Evolutionary conservation across 2,113 vertebrate species (phyloP), one percentile per base, ranked within the genome.

Genomic region (Lepus europaeus): DNA sequence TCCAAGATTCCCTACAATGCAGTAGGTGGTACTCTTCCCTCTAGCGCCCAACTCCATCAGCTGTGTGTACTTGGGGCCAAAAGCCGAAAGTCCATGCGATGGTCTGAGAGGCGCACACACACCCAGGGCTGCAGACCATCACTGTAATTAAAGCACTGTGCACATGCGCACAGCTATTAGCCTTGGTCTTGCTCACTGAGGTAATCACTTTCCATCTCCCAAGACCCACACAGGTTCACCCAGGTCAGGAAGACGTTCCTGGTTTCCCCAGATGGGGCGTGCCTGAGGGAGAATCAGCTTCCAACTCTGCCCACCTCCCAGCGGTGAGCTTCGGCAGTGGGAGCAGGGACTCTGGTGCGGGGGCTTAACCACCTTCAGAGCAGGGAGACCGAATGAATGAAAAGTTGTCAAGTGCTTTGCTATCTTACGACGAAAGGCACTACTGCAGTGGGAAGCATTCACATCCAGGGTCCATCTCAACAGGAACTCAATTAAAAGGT

Each of bases 401-500:
- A 78, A 10, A 77, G 56, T 23, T 74, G 91, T 73, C 25, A n/a
- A 87, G 59, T 33, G 77, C 83, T 95, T 95, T 94, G 68, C 39
- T 83, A 82, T 13, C 64, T 87, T 84, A 72, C 69, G 78, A 87
- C 74, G 78, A 87, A 87, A 85, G 74, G 88, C 25, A 69, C 13
- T 12, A 64, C 10, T 12, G 25, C 14, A 51, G 31, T 23, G 73
- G 49, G 64, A 77, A 87, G 76, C 86, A 36, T 63, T 91, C 45
- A 53, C 33, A 89, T 70, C 68, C 56, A 84, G 70, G 19, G 51
- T 73, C 83, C 9, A 51, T 17, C 2, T 0, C 51, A 87, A 92
- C 51, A 69, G 59, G 76, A 93, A 88, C 76, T 81, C 87, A 95
- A 80, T 91, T 93, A 91, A 96, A 95, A 96, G 84, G 78, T 69